Evolutionary conservation across 2,113 vertebrate genomes (phyloP), one percentile per base, ranked within the genome.

Genomic region (Oryctolagus cuniculus): DNA sequence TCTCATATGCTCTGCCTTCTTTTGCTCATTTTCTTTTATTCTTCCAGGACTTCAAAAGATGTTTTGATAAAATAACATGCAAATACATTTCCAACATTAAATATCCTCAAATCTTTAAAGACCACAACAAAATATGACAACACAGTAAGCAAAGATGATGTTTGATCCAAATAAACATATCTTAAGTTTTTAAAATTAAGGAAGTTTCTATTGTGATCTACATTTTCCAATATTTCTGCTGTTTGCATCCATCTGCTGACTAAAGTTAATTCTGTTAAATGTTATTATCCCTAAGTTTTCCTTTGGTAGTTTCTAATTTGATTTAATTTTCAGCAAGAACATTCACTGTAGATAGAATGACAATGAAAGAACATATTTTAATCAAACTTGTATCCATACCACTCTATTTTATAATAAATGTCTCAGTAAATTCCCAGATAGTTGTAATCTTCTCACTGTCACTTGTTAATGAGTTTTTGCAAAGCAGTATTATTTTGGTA

Each of bases 241-340:
- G 7, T 53, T 78, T 55, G 29, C 84, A 38, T n/a, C 0, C 44
- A 72, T 85, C 80, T 89, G 36, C 90, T 88, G 73, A 89, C 78
- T 90, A 29, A 66, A 90, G 85, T 93, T 84, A 89, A 64, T 74
- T 94, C 55, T 80, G 22, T 53, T 72, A 85, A 85, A 29, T 85
- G 69, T 61, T 87, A 80, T 55, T 92, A 74, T 72, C 73, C 34
- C 6, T 3, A 84, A 78, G 16, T 72, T 95, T 93, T 82, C 25
- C 34, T 93, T 77, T 93, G 84, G 44, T 87, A 90, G 58, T 49
- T 75, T 92, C 51, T 84, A 94, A 93, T 66, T 86, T 91, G 74
- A 34, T 80, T 96, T 95, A 88, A 89, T 96, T 88, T 97, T 84
- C 63, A 93, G 51, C 88, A 86, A 81, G 84, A 93, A 67, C 67